phyloP scores from a whole-genome alignment of 1,140 invertebrate species.

The Penaeus indicus region DNA sequence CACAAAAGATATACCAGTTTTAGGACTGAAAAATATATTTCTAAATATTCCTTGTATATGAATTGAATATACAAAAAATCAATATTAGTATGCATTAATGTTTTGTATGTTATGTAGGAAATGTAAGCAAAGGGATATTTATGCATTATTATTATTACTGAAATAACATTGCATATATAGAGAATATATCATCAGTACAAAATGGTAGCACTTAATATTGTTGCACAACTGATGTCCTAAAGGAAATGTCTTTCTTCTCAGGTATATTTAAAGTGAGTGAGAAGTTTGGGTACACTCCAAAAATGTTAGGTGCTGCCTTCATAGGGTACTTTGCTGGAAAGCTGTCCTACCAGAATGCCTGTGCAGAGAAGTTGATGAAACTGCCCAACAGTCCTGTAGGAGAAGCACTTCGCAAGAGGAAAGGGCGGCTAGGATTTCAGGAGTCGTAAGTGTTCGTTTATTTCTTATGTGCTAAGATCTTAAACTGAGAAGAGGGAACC shows the following conservation, averaged over 20 bases:
- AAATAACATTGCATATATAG: no score
- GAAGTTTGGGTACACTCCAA: constrained; percentile 78
- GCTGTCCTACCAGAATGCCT: constrained; percentile 80
- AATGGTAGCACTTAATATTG: no score
- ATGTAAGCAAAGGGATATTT: no score
- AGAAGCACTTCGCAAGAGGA: constrained; percentile 74
- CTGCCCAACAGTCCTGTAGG: constrained; percentile 77
- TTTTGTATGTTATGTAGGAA: no score
- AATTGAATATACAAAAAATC: no score
- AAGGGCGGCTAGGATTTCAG: constrained; percentile 64
- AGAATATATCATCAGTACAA: no score
- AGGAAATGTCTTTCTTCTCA: background rate
- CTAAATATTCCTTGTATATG: no score
- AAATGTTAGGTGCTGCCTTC: constrained; percentile 76
- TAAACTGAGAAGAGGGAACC: no score
- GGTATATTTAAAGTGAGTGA: constrained; percentile 74
- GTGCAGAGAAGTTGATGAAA: constrained; percentile 82
- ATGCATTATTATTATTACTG: no score
- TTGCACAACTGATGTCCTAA: background rate
- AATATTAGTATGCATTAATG: no score
- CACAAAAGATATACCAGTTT: no score
- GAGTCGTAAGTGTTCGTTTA: constrained; percentile 7
- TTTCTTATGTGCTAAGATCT: background rate
- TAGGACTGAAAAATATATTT: no score
- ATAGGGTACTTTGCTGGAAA: constrained; percentile 83